These are phyloP conservation scores for Lepidurus packardi DNA, from an alignment of 1,140 invertebrate genomes.

Conservation along the genomic window DNA sequence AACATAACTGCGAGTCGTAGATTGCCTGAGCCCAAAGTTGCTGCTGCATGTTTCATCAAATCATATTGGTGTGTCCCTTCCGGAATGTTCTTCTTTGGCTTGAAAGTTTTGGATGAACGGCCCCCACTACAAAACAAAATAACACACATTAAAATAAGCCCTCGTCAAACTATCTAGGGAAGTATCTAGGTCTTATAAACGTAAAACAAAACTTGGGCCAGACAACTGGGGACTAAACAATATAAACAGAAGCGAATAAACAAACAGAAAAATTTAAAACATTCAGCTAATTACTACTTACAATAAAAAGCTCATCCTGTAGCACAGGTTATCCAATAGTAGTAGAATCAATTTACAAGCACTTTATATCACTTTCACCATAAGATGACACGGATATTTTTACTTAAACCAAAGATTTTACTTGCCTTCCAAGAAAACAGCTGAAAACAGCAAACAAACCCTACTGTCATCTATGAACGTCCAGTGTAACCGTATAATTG, in stretches of 20 bases:
- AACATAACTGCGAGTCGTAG: slow-evolving; percentile 89
- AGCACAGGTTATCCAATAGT: background rate
- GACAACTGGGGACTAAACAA: background rate
- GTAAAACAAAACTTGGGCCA: background rate
- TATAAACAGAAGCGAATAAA: slow-evolving; percentile 26
- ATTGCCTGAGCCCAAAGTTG: slow-evolving; percentile 95
- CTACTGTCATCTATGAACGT: background rate
- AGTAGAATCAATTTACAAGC: background rate
- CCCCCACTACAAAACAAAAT: slow-evolving; percentile 57
- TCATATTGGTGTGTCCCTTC: slow-evolving; percentile 99
- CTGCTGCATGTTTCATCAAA: slow-evolving; percentile 97
- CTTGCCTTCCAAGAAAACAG: background rate
- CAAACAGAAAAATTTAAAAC: background rate
- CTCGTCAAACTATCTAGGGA: background rate
- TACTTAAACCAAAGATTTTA: background rate
- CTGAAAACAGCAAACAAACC: background rate
- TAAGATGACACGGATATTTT: slow-evolving; percentile 1
- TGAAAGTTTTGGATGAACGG: slow-evolving; percentile 92
- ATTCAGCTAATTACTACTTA: slow-evolving; percentile 34
- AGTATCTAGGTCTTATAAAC: background rate
- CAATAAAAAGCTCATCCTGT: slow-evolving; percentile 41
- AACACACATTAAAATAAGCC: background rate
- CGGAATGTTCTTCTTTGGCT: slow-evolving; percentile 98
- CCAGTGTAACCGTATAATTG: too few species aligned
- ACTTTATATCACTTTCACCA: background rate